Evolutionary conservation across 2,797 vertebrate species (phyloP).

Genomic region (Octomys mimax): DNA sequence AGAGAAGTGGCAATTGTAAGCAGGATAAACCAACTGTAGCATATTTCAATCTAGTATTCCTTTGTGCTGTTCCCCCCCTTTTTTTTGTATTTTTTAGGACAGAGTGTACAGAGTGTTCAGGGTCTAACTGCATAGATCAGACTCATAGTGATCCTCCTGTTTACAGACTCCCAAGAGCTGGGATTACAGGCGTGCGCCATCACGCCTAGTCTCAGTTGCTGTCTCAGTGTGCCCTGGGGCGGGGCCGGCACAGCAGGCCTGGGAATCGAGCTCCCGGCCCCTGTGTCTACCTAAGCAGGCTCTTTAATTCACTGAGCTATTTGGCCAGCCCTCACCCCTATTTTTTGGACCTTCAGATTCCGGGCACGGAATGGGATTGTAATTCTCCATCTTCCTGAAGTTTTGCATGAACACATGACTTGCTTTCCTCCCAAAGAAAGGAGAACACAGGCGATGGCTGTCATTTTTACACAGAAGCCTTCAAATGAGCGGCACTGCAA

Average conservation of each 20-base stretch:
- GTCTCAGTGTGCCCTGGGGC: no score
- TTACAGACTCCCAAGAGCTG: no score
- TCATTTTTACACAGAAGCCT: background rate
- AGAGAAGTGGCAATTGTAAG: background rate
- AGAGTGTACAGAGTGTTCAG: no score
- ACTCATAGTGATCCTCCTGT: no score
- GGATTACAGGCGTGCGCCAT: no score
- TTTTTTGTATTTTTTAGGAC: background rate
- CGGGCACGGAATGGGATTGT: background rate
- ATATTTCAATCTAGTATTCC: background rate
- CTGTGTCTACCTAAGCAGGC: no score
- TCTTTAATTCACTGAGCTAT: no score
- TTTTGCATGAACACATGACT: background rate
- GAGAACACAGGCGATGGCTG: background rate
- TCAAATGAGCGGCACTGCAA: background rate
- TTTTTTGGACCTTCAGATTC: background rate
- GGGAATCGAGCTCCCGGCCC: no score
- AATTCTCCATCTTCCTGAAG: background rate
- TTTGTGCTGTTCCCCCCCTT: background rate
- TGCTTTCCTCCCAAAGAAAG: background rate
- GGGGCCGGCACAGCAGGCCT: no score
- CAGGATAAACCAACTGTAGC: background rate
- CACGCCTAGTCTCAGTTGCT: no score
- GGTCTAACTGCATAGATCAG: no score
- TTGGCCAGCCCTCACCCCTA: background rate